These are phyloP conservation scores for Glomeris maerens DNA, from an alignment of 1,140 invertebrate species.

Conservation along the genomic window DNA sequence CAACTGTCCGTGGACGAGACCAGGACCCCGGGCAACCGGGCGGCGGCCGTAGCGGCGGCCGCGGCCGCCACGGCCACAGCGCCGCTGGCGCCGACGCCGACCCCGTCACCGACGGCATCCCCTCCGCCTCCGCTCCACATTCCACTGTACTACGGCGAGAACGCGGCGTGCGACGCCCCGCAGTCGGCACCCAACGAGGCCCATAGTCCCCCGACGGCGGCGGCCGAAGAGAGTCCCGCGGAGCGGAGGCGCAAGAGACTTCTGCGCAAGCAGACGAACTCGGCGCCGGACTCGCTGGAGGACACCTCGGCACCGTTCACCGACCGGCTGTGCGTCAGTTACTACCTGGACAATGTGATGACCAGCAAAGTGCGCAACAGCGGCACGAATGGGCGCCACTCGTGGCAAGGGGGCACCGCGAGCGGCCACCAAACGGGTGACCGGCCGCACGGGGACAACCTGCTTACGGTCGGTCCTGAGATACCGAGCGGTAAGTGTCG, in stretches of 20 bases:
- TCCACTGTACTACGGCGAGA: no score
- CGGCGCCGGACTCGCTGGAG: constrained; percentile 35
- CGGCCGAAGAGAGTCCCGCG: constrained; percentile 14
- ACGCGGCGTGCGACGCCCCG: neutral
- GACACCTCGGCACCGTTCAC: constrained; percentile 19
- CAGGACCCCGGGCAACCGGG: constrained; percentile 13
- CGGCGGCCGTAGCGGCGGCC: constrained; percentile 14
- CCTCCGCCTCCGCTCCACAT: neutral
- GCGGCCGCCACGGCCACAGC: constrained; percentile 13
- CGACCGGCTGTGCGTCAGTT: constrained; percentile 19
- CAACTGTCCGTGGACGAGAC: constrained; percentile 22
- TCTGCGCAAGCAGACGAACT: constrained; percentile 33
- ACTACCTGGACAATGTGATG: constrained; percentile 17
- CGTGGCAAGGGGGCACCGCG: constrained; percentile 13
- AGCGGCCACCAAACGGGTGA: no score
- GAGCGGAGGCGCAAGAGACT: constrained; percentile 28
- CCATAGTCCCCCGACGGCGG: neutral
- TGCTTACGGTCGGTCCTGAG: constrained; percentile 6
- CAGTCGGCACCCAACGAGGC: neutral
- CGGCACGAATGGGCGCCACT: constrained; percentile 7
- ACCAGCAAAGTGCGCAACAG: constrained; percentile 9
- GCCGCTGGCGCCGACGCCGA: constrained; percentile 10
- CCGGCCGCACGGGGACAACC: no score
- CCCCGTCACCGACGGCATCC: neutral
- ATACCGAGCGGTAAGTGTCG: constrained; percentile 8